Evolutionary conservation across 2,888 invertebrate genomes (phyloP), one percentile per base, ranked within the genome.

Genomic region (Ophioninae sp.): DNA sequence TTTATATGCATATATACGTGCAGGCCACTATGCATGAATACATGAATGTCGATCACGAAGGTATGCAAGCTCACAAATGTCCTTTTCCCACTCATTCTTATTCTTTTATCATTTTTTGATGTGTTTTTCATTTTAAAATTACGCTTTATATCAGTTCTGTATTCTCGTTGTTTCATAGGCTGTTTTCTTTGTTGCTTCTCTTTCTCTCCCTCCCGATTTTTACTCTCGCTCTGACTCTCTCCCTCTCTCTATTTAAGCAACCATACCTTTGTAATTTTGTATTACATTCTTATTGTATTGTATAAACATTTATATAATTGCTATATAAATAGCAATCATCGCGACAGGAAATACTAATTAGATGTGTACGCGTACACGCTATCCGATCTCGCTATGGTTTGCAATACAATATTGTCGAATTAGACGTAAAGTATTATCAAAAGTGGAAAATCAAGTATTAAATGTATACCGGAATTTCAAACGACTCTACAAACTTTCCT

Each of bases 41-140:
- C 13, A 44, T 44, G 13, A 2, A 44, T 50, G 13, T 13, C 10
- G 10, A 50, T 50, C 59, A 65, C 59, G 62, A 72, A 82, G 70
- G 62, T 84, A 76, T 76, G 70, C 67, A 67, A 67, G 23, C 62
- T 62, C 20, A 41, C 59, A 64, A 41, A 65, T 21, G 37, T 67
- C 17, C 56, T 65, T 65, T 64, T 62, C 44, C 30, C 8, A 7
- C n/a, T 64, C 30, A 37, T 5, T 20, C 61, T 61, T 21, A 1
- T 20, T 17, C 10, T n/a, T 39, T 39, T 61, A 8, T 65, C 10
- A 59, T 57, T 37, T 23, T 10, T 50, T 61, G 30, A 7, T n/a
- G 17, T 50, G 8, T 10, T 61, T 7, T 72, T 61, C 21, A 2
- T 20, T 37, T 37, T 37, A 1, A 57, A 7, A 20, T 56, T 30